Percentiles rank a stretch among this genome's conserved stretches.
These are phyloP conservation scores for Tetramorium simillimum DNA, from an alignment of 1,140 invertebrate genomes.

Conservation along the genomic window DNA sequence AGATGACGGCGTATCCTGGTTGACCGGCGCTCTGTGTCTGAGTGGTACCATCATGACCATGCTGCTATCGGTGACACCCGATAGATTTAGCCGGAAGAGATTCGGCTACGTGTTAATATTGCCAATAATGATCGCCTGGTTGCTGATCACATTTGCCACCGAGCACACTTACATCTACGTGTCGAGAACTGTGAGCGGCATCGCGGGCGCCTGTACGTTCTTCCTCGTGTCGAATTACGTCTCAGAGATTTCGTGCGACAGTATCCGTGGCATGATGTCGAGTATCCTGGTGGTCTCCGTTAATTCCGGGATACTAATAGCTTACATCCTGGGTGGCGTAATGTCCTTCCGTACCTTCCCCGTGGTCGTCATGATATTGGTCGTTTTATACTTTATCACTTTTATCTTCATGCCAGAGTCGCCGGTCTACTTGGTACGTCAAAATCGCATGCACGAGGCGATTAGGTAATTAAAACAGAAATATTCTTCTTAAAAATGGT, in stretches of 20 bases:
- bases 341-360: constrained; percentile 85
- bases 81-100: constrained; percentile 82
- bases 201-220: constrained; percentile 84
- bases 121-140: constrained; percentile 77
- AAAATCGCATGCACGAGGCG: constrained; percentile 78
- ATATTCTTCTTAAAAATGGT: constrained; percentile 24
- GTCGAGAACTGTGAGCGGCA: constrained; percentile 82
- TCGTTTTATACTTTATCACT: constrained; percentile 82
- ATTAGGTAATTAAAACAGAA: constrained; percentile 74
- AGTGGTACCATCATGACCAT: constrained; percentile 77
- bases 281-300: constrained; percentile 85
- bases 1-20: constrained; percentile 83
- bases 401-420: constrained; percentile 88
- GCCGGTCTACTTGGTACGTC: constrained; percentile 84
- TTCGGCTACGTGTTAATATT: constrained; percentile 76
- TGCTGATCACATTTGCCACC: constrained; percentile 79
- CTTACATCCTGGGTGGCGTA: constrained; percentile 86
- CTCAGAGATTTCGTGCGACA: constrained; percentile 86
- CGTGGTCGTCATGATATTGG: constrained; percentile 80
- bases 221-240: constrained; percentile 87
- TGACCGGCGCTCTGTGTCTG: constrained; percentile 81
- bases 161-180: constrained; percentile 75
- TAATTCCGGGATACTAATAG: constrained; percentile 86
- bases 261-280: constrained; percentile 86
- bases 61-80: constrained; percentile 75